Base-by-base conservation (phyloP, 2,888 invertebrate genomes). In the Carcina quercana region DNA sequence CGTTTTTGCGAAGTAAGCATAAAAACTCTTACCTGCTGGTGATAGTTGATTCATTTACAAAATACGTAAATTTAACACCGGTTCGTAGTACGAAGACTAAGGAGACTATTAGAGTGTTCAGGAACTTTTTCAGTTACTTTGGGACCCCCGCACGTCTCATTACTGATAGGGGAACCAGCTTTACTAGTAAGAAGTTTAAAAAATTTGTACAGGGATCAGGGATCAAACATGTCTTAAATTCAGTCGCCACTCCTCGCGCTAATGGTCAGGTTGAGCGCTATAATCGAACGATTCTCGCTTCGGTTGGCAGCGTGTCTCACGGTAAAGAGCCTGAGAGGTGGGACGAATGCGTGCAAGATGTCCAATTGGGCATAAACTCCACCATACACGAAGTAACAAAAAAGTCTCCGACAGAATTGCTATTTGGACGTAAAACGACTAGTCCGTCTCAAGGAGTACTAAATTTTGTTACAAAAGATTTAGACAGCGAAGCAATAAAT, bases 291-390 rank as follows among this genome's bases (percentile, higher is more conserved):
- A 34, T 34, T 5, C 14, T 34, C 11, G 24, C 28, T 4, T 24
- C 34, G 1, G 25, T 34, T 3, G 32, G 36, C 8, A 21, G 35
- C 5, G 28, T 34, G 31, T 28, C 11, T 2, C 34, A 37, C n/a
- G 28, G 31, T 14, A 34, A 28, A 15, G 15, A 25, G 13, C 25
- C 17, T 4, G 25, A 14, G 2, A 8, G 19, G 10, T 22, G 40
- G 43, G 43, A 43, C 13, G 40, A 42, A 5, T 14, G 32, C 10
- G n/a, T 40, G 5, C 34, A 28, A 2, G 31, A 37, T 10, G 21
- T 45, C 8, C 45, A 45, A 13, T 20, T 42, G 17, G 43, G 41
- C 5, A 34, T 44, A 2, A 44, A 44, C 8, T 38, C 41, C 0
- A 38, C 40, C 1, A 15, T 38, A 5, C 36, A 45, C 17, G 29